A percentile compares a stretch with the other conserved stretches of the same genome.
phyloP scores from a whole-genome alignment of 1,140 invertebrate genomes.

The Lordiphosa clarofinis region DNA sequence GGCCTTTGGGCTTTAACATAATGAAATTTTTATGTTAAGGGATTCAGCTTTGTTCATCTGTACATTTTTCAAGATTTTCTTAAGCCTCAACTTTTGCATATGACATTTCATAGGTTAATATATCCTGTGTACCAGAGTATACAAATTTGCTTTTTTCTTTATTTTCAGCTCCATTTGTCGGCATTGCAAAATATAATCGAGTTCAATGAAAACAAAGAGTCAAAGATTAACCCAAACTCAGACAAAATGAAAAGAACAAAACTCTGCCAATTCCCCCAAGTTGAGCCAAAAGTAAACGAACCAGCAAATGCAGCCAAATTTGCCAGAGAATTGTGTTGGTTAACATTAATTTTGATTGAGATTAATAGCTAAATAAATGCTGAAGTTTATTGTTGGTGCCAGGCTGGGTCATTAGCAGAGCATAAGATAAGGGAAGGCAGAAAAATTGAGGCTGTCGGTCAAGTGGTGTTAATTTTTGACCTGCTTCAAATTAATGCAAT shows the following conservation, averaged over 20 bases:
- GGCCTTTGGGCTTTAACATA: no score
- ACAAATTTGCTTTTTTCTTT: no score
- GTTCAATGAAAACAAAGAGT: constrained; percentile 57
- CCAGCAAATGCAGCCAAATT: constrained; percentile 20
- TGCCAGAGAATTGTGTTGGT: constrained; percentile 18
- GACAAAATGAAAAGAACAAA: constrained; percentile 1
- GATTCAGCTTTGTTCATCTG: no score
- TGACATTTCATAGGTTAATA: no score
- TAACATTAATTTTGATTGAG: constrained; percentile 75
- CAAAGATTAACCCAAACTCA: constrained; percentile 46
- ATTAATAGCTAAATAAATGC: constrained; percentile 74
- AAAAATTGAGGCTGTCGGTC: constrained; percentile 22
- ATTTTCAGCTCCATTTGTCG: no score
- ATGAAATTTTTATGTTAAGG: no score
- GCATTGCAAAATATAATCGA: constrained; percentile 12
- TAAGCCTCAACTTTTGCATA: no score
- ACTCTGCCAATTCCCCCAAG: constrained; percentile 24
- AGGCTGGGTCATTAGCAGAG: constrained; percentile 37
- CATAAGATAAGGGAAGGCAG: constrained; percentile 1
- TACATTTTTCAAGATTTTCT: no score
- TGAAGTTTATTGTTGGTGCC: constrained; percentile 62
- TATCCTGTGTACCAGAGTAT: no score
- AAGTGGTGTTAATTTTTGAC: constrained; percentile 45
- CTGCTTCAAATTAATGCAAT: constrained; percentile 21
- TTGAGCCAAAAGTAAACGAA: constrained; percentile 15